Percentiles rank a stretch among this genome's conserved stretches.
phyloP scores from a whole-genome alignment of 1,140 invertebrate species.

The Eriocheir sinensis region DNA sequence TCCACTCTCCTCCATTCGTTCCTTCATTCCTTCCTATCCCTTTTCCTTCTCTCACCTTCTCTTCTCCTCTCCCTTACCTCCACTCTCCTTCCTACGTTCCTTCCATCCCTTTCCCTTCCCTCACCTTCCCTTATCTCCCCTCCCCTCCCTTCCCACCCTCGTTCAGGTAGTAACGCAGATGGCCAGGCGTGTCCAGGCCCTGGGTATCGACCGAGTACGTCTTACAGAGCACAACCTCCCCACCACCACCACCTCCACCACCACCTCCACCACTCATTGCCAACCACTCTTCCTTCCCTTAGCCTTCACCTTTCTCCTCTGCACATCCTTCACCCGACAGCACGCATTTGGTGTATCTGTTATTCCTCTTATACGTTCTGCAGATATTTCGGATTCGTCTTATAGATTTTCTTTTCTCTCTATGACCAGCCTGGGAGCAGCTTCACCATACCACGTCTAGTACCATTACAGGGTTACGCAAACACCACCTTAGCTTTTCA shows the following conservation, averaged over 20 bases:
- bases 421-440: no score
- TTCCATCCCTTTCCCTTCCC: neutral
- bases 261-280: no score
- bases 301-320: neutral
- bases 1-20: neutral
- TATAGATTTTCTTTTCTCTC: no score
- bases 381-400: no score
- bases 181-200: neutral
- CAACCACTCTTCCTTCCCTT: neutral
- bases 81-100: no score
- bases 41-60: neutral
- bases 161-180: constrained; percentile 13
- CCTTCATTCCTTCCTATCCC: neutral
- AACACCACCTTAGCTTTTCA: no score
- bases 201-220: neutral
- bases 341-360: no score
- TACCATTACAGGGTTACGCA: no score
- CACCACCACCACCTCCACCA: neutral
- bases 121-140: no score
- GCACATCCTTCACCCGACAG: neutral
- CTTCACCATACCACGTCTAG: no score
- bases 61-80: no score
- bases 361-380: no score
- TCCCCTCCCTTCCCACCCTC: neutral
- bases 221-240: neutral